Evolutionary conservation across 2,888 invertebrate species (phyloP).

Genomic region (Dryobotodes eremita): DNA sequence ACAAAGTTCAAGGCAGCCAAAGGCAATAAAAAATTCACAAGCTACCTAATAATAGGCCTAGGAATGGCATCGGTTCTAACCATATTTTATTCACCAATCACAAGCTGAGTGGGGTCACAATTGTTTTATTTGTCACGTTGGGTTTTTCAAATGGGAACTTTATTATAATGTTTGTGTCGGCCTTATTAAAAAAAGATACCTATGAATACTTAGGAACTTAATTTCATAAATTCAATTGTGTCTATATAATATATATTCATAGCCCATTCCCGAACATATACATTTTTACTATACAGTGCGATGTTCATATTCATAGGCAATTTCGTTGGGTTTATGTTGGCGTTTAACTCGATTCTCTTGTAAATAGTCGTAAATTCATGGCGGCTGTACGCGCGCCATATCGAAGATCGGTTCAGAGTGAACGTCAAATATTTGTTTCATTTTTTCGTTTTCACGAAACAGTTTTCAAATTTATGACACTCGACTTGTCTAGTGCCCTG

Average conservation of each 20-base stretch:
- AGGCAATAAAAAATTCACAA: background rate
- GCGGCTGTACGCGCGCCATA: conserved; percentile 68
- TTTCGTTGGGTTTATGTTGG: conserved; percentile 65
- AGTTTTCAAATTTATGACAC: conserved; percentile 90
- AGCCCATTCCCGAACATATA: conserved; percentile 29
- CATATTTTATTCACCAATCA: background rate
- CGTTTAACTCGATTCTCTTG: conserved; percentile 70
- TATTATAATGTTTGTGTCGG: too few species aligned
- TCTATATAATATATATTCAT: conserved; percentile 27
- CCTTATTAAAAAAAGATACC: background rate
- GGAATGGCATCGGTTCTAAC: background rate
- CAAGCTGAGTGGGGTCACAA: background rate
- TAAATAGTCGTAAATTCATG: conserved; percentile 76
- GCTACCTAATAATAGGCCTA: too few species aligned
- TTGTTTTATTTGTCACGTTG: background rate
- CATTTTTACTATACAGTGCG: conserved; percentile 36
- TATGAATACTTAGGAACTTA: background rate
- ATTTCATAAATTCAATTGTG: conserved; percentile 35
- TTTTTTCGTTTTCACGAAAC: conserved; percentile 87
- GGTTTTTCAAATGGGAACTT: background rate
- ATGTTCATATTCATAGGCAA: conserved; percentile 65
- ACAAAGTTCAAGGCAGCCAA: background rate
- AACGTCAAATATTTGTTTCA: conserved; percentile 86
- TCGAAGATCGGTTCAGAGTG: conserved; percentile 77
- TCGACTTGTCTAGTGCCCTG: conserved; percentile 88